phyloP scores from a whole-genome alignment of 2,888 invertebrate genomes.

The Standfussiana lucernea region DNA sequence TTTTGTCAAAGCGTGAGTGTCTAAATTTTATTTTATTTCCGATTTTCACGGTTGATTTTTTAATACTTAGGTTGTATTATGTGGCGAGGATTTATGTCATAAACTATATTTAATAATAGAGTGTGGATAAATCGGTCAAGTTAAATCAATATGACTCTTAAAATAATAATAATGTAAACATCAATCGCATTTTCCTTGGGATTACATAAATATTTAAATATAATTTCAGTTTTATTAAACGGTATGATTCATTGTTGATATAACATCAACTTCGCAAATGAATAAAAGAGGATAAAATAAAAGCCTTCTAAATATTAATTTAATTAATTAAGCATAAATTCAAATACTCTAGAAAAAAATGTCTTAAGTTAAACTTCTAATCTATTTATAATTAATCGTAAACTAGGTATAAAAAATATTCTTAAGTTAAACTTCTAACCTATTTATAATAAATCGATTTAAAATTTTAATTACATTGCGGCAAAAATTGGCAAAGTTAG shows the following conservation, averaged over 20 bases:
- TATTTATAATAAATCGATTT: neutral
- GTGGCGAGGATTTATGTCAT: constrained; percentile 9
- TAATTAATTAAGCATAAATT: neutral
- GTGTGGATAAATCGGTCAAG: neutral
- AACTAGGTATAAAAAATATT: too few species aligned
- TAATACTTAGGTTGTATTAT: neutral
- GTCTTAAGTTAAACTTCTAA: neutral
- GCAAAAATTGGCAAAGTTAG: neutral
- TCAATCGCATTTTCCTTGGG: neutral
- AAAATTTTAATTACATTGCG: neutral
- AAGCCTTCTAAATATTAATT: neutral
- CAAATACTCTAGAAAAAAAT: neutral
- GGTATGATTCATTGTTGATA: neutral
- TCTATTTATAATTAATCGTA: neutral
- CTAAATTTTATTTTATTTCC: neutral
- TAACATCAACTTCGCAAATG: neutral
- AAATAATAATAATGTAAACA: constrained; percentile 5
- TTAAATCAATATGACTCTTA: neutral
- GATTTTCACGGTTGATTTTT: constrained; percentile 4
- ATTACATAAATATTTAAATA: neutral
- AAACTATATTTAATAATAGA: constrained; percentile 5
- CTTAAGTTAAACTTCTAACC: neutral
- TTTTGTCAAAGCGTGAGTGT: constrained; percentile 86
- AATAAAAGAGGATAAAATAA: neutral
- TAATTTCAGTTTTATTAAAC: constrained; percentile 8